phyloP scores from a whole-genome alignment of 2,797 vertebrate genomes.

The Amblyopsis hoosieri region DNA sequence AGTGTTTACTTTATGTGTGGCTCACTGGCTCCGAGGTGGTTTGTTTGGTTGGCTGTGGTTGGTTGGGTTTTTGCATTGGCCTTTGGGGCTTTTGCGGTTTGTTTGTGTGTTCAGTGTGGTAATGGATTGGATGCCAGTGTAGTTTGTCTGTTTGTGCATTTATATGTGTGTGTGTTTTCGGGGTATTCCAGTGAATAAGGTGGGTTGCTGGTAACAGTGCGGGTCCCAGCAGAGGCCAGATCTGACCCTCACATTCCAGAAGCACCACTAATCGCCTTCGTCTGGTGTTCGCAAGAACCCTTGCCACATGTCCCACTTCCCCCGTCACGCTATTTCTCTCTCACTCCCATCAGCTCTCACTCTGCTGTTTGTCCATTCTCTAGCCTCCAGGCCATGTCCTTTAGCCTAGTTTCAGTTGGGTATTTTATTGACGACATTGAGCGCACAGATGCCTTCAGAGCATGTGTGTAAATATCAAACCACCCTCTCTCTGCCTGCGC shows the following conservation, averaged over 20 bases:
- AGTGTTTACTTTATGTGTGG: constrained; percentile 19
- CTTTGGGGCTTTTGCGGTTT: constrained; percentile 41
- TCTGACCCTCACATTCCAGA: constrained; percentile 82
- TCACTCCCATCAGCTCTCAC: constrained; percentile 21
- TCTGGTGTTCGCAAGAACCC: constrained; percentile 67
- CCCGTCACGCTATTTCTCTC: constrained; percentile 51
- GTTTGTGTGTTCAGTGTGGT: constrained; percentile 53
- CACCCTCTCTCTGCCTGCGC: constrained; percentile 28
- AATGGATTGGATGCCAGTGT: constrained; percentile 38
- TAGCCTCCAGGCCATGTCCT: constrained; percentile 26
- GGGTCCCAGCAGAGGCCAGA: constrained; percentile 75
- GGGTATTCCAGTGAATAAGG: constrained; percentile 66
- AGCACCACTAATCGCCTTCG: constrained; percentile 76
- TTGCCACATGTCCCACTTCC: constrained; percentile 55
- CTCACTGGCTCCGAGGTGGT: constrained; percentile 23
- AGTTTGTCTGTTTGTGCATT: constrained; percentile 53
- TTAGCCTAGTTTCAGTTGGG: constrained; percentile 39
- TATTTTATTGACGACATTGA: constrained; percentile 39
- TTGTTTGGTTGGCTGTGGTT: constrained; percentile 38
- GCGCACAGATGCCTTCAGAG: constrained; percentile 30
- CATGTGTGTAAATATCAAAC: constrained; percentile 24
- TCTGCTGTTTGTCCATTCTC: constrained; percentile 41
- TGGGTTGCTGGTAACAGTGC: constrained; percentile 76
- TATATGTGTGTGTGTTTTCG: constrained; percentile 36
- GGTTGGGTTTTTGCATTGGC: constrained; percentile 24